Conservation (phyloP, 2,113 vertebrate species). For the Phoenicopterus ruber region DNA sequence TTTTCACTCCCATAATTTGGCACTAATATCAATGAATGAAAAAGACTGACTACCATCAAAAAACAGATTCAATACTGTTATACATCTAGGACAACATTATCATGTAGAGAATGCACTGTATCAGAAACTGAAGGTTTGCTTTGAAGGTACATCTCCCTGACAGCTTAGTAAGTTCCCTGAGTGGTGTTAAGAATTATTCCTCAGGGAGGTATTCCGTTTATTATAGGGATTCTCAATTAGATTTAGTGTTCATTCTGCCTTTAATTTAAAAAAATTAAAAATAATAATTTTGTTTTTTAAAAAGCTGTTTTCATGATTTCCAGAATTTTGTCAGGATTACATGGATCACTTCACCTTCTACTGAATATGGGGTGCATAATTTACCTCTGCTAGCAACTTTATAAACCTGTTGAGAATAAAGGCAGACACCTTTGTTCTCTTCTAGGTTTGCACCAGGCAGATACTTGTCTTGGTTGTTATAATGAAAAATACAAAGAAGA, state of each 20-base stretch:
- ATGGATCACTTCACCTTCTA: neutral
- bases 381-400: neutral
- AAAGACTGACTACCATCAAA: neutral
- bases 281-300: neutral
- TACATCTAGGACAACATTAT: neutral
- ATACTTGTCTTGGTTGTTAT: neutral
- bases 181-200: neutral
- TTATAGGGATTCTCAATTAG: neutral
- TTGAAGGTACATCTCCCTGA: neutral
- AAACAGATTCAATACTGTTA: neutral
- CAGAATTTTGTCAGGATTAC: neutral
- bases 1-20: neutral
- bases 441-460: neutral
- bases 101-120: neutral
- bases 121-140: neutral
- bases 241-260: neutral
- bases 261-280: neutral
- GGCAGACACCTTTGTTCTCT: neutral
- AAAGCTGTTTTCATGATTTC: neutral
- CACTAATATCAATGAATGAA: neutral
- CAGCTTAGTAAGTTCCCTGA: neutral
- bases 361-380: neutral
- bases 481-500: neutral
- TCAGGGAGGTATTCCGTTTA: neutral
- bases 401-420: neutral